Evolutionary conservation across 2,888 invertebrate species (phyloP).

Genomic region (Volucella bombylans): DNA sequence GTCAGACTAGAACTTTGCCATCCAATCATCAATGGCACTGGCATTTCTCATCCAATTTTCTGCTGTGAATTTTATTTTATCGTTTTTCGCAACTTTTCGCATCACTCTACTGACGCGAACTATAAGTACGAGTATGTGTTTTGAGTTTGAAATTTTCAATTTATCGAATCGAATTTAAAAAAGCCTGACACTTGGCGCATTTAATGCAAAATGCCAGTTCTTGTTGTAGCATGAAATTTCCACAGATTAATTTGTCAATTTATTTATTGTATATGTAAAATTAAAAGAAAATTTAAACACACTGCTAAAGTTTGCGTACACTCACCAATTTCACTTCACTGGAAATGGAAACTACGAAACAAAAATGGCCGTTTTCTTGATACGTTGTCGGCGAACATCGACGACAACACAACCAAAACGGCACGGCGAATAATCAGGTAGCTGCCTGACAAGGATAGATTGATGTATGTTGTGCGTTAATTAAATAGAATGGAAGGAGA

Average conservation of each 20-base stretch:
- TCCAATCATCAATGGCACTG: conserved; percentile 42
- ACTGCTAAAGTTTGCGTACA: conserved; percentile 39
- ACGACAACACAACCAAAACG: too few relatives aligned
- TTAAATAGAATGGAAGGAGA: background rate
- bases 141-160: conserved; percentile 42
- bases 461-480: background rate
- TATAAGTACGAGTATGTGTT: background rate
- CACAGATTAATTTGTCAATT: conserved; percentile 29
- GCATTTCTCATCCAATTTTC: conserved; percentile 26
- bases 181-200: conserved; percentile 56
- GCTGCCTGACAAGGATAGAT: conserved; percentile 7
- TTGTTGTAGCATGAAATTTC: conserved; percentile 32
- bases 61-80: too few relatives aligned
- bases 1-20: too few relatives aligned
- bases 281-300: conserved; percentile 37
- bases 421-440: conserved; percentile 65
- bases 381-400: conserved; percentile 57
- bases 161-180: conserved; percentile 24
- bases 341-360: conserved; percentile 70
- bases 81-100: background rate
- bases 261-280: conserved; percentile 41
- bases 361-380: conserved; percentile 69
- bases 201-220: conserved; percentile 19
- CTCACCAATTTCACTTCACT: conserved; percentile 74
- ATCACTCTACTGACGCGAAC: conserved; percentile 57